Percentiles rank a stretch among this genome's conserved stretches.
Conservation (phyloP, 2,888 invertebrate genomes). For the Arge pagana region DNA sequence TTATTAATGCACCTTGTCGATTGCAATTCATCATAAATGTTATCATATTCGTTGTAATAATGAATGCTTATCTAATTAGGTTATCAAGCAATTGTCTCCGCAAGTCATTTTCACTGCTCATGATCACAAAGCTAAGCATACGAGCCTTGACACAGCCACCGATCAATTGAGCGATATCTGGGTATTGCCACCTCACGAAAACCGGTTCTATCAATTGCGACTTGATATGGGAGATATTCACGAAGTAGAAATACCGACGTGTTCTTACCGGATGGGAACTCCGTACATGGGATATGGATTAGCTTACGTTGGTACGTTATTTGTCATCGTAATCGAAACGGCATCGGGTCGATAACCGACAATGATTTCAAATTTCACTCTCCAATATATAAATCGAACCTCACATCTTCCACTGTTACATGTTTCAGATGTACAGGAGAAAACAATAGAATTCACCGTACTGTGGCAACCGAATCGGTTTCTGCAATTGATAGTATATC, state of each 20-base stretch:
- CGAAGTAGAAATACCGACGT: constrained; percentile 91
- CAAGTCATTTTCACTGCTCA: constrained; percentile 74
- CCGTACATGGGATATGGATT: constrained; percentile 83
- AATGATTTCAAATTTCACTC: too few species aligned
- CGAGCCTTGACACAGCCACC: constrained; percentile 51
- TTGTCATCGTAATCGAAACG: too few species aligned
- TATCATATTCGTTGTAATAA: constrained; percentile 32
- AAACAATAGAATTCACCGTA: constrained; percentile 70
- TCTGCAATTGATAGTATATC: constrained; percentile 64
- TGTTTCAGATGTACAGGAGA: constrained; percentile 66
- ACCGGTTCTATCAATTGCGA: constrained; percentile 56
- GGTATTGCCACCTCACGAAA: constrained; percentile 49
- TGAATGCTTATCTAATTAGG: constrained; percentile 56
- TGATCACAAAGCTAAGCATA: constrained; percentile 69
- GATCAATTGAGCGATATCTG: constrained; percentile 52
- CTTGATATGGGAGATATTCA: constrained; percentile 59
- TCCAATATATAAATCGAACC: too few species aligned
- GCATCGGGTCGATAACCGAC: too few species aligned
- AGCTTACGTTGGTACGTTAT: constrained; percentile 72
- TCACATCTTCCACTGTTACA: constrained; percentile 25
- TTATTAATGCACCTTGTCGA: too few species aligned
- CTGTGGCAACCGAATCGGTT: constrained; percentile 80
- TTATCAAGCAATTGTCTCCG: constrained; percentile 68
- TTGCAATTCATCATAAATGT: constrained; percentile 16
- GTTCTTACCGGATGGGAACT: constrained; percentile 96